Evolutionary conservation across 2,888 invertebrate genomes (phyloP).

Genomic region (Acanthosepion lycidas): DNA sequence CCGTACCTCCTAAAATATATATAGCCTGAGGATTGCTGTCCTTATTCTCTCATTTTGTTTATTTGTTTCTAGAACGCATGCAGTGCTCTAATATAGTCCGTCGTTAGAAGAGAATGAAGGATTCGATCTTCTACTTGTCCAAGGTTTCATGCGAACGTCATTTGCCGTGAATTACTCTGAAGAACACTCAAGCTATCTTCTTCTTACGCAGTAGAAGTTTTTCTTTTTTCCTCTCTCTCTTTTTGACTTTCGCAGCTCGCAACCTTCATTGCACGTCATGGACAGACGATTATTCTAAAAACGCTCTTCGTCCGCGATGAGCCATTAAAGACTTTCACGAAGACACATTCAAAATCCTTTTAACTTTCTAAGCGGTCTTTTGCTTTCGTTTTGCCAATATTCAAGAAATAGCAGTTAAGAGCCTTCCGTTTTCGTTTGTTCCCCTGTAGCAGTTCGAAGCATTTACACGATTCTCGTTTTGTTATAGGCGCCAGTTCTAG

Average conservation of each 20-base stretch:
- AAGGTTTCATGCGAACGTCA: neutral
- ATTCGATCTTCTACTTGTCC: neutral
- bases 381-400: neutral
- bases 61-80: too few species aligned
- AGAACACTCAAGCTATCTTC: neutral
- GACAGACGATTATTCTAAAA: neutral
- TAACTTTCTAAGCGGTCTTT: neutral
- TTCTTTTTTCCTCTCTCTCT: neutral
- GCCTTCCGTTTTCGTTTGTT: neutral
- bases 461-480: too few species aligned
- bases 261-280: neutral
- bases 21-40: too few species aligned
- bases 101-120: neutral
- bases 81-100: neutral
- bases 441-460: too few species aligned
- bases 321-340: neutral
- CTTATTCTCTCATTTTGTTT: too few species aligned
- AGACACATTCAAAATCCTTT: neutral
- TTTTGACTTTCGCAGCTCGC: neutral
- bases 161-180: neutral
- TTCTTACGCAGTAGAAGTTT: neutral
- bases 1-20: too few species aligned
- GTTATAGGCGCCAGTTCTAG: too few species aligned
- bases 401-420: neutral
- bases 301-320: neutral